Percentiles rank a stretch among this genome's conserved stretches.
Evolutionary conservation across 2,113 vertebrate species (phyloP).

Genomic region (Urocolius indicus): DNA sequence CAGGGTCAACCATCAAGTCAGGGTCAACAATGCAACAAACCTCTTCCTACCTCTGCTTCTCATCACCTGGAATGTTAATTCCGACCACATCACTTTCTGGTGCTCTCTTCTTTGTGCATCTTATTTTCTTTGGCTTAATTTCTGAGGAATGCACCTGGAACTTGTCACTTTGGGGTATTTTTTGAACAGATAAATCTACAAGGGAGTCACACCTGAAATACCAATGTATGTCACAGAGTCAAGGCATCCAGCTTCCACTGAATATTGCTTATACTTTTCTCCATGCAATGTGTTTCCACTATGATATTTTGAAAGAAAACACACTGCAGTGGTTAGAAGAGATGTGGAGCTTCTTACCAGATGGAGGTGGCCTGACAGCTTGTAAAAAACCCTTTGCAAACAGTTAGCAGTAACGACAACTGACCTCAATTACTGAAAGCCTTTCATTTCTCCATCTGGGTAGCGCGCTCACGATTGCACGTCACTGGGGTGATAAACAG

Average conservation of each 20-base stretch:
- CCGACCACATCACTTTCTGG: neutral
- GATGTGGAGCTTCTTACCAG: constrained; percentile 49
- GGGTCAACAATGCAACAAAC: neutral
- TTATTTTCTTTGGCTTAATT: neutral
- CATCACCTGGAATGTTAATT: neutral
- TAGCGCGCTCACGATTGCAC: neutral
- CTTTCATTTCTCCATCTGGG: constrained; percentile 56
- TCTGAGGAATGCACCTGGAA: rapidly evolving
- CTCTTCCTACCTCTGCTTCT: rapidly evolving
- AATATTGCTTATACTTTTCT: neutral
- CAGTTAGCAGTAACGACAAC: constrained; percentile 33
- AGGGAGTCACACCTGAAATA: neutral
- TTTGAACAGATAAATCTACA: neutral
- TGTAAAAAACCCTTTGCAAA: constrained; percentile 59
- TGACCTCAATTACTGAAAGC: constrained; percentile 51
- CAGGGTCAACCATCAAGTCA: neutral
- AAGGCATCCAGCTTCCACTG: rapidly evolving
- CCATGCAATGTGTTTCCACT: neutral
- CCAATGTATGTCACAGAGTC: rapidly evolving
- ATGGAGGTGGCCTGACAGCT: constrained; percentile 63
- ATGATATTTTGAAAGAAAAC: constrained; percentile 52
- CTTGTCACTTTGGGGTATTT: neutral
- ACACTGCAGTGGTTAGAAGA: neutral
- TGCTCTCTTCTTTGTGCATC: neutral
- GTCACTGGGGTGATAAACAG: constrained; percentile 5